Conservation (phyloP, 2,113 vertebrate species). For the Peromyscus maniculatus region DNA sequence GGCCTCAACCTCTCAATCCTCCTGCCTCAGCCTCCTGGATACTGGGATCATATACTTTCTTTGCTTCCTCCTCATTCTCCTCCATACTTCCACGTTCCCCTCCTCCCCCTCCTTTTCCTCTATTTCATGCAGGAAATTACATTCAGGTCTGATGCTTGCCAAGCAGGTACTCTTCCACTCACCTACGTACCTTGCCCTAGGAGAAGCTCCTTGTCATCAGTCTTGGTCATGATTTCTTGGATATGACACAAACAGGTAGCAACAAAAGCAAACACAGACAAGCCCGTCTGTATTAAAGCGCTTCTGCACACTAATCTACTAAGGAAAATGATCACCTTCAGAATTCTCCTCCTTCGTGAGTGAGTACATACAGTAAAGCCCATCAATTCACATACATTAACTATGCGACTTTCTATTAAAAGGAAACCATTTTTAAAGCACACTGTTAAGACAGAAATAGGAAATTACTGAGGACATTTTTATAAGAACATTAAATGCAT, state of each 20-base stretch:
- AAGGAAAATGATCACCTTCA: background rate
- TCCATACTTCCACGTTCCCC: background rate
- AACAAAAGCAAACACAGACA: background rate
- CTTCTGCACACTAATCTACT: background rate
- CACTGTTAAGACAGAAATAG: background rate
- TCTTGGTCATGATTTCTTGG: background rate
- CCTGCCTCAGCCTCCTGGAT: background rate
- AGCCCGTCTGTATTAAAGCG: background rate
- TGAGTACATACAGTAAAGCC: background rate
- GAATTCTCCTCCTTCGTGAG: background rate
- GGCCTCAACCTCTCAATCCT: background rate
- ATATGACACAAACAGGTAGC: background rate
- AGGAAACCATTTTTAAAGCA: background rate
- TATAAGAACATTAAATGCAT: background rate
- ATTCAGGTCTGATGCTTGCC: background rate
- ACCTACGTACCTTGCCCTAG: background rate
- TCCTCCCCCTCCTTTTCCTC: background rate
- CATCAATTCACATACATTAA: background rate
- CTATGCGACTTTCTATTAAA: background rate
- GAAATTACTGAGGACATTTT: background rate
- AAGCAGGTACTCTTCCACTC: background rate
- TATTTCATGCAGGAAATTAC: background rate
- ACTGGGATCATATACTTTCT: background rate
- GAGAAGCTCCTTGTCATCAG: background rate
- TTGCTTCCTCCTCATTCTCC: background rate